phyloP scores from a whole-genome alignment of 1,140 invertebrate species.

The Drosophila nebulosa region DNA sequence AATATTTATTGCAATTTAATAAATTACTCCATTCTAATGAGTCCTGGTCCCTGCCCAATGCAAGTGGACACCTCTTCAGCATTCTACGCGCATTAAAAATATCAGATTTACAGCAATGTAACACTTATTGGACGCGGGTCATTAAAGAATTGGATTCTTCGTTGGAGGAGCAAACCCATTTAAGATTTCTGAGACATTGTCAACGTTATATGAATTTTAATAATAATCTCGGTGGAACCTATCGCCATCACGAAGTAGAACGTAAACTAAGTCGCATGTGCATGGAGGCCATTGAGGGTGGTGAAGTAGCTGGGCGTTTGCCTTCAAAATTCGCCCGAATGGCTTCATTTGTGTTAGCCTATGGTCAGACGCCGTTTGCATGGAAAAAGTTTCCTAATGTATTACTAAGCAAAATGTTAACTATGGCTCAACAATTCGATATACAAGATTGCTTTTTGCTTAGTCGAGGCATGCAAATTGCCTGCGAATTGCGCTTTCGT shows the following conservation, averaged over 20 bases:
- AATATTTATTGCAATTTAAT: conserved; percentile 62
- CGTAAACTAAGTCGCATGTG: conserved; percentile 76
- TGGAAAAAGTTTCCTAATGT: conserved; percentile 69
- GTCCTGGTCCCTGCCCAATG: conserved; percentile 35
- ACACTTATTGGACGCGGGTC: conserved; percentile 80
- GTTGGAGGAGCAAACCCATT: conserved; percentile 39
- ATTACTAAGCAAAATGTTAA: conserved; percentile 67
- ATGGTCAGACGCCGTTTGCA: conserved; percentile 71
- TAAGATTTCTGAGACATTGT: conserved; percentile 76
- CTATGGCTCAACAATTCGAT: conserved; percentile 72
- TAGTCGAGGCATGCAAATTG: conserved; percentile 73
- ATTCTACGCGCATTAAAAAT: conserved; percentile 81
- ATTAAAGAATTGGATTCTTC: conserved; percentile 53
- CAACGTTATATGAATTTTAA: conserved; percentile 83
- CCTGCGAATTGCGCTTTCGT: conserved; percentile 66
- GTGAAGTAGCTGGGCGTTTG: conserved; percentile 63
- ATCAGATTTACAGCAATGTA: conserved; percentile 76
- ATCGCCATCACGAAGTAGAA: conserved; percentile 81
- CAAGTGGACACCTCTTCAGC: conserved; percentile 65
- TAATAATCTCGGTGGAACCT: conserved; percentile 81
- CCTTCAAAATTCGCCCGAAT: conserved; percentile 79
- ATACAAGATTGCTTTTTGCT: conserved; percentile 78
- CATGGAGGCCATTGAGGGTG: conserved; percentile 74
- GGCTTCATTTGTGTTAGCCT: conserved; percentile 82
- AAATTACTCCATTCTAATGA: conserved; percentile 59